Conservation (phyloP, 2,797 vertebrate species). For the Scolopax rusticola region DNA sequence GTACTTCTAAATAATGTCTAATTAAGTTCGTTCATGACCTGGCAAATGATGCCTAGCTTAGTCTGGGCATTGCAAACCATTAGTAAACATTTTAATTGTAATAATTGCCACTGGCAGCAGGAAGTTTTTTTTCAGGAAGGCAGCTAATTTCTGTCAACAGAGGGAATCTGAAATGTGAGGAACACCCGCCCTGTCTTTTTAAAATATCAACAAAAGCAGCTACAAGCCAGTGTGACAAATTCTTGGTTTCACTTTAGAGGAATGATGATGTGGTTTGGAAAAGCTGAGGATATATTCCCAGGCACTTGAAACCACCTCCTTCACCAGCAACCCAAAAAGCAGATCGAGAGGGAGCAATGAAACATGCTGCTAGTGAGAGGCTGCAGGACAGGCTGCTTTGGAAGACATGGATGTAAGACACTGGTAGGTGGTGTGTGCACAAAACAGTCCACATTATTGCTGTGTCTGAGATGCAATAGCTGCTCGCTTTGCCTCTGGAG, state of each 20-base stretch:
- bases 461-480: background rate
- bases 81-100: conserved; percentile 42
- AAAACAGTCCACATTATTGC: rapidly evolving
- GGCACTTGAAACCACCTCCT: background rate
- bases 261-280: rapidly evolving
- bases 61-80: background rate
- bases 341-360: rapidly evolving
- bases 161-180: background rate
- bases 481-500: background rate
- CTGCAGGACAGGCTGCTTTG: background rate
- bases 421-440: rapidly evolving
- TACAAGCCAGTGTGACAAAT: background rate
- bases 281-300: background rate
- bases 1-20: conserved; percentile 28
- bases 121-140: background rate
- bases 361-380: background rate
- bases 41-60: background rate
- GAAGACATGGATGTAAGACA: rapidly evolving
- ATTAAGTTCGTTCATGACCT: conserved; percentile 38
- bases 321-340: background rate
- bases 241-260: background rate
- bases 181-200: background rate
- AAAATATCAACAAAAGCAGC: background rate
- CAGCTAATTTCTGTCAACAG: background rate
- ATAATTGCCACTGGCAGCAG: conserved; percentile 36